phyloP scores from a whole-genome alignment of 2,888 invertebrate species.

The Oxyteleia sp. region DNA sequence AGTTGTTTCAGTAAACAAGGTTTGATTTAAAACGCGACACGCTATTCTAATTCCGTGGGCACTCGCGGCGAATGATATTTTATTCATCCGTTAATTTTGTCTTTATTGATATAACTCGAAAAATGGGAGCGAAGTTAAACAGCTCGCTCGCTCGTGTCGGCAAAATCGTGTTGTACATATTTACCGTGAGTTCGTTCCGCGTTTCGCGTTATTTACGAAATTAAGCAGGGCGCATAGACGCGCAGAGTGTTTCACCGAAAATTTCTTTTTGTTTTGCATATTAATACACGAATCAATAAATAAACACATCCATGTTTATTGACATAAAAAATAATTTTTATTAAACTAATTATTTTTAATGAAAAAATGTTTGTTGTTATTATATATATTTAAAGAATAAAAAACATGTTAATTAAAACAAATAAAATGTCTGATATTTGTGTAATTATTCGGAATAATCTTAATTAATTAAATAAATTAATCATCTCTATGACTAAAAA shows the following conservation, averaged over 20 bases:
- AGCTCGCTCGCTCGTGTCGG: neutral
- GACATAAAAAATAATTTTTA: too few relatives aligned
- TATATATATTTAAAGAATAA: too few relatives aligned
- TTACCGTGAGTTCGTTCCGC: conserved; percentile 1
- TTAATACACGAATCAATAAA: neutral
- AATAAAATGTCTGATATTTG: too few relatives aligned
- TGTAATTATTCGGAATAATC: too few relatives aligned
- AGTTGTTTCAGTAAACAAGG: conserved; percentile 12
- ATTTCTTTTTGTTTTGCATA: neutral
- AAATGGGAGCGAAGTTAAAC: conserved; percentile 23
- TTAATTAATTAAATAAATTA: too few relatives aligned
- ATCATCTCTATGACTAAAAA: too few relatives aligned
- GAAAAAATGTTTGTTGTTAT: too few relatives aligned
- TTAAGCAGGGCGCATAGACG: neutral
- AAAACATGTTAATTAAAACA: too few relatives aligned
- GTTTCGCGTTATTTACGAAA: neutral
- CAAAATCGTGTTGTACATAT: conserved; percentile 1
- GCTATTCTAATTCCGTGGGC: conserved; percentile 26
- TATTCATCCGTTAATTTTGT: conserved; percentile 40
- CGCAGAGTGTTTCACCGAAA: neutral
- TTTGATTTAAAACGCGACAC: conserved; percentile 26
- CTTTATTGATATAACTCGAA: conserved; percentile 39
- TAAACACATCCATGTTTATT: too few relatives aligned
- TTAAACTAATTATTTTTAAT: too few relatives aligned
- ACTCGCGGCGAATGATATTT: conserved; percentile 2